Evolutionary conservation across 1,140 invertebrate genomes (phyloP).

Genomic region (Homalodisca vitripennis): DNA sequence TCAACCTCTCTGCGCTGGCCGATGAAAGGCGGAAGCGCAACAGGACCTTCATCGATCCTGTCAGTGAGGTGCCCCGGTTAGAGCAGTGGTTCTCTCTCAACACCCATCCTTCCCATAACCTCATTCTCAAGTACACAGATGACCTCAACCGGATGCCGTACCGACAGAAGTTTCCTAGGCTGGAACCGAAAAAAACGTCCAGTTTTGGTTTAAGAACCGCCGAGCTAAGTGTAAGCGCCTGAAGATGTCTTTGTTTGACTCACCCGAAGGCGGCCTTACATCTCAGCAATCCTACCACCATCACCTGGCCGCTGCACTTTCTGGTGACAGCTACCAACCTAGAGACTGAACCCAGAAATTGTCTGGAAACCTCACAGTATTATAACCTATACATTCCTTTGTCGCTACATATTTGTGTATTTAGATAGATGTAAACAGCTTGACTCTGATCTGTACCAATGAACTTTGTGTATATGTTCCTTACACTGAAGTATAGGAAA

Average conservation of each 20-base stretch:
- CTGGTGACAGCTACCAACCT: slow-evolving; percentile 31
- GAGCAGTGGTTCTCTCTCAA: slow-evolving; percentile 98
- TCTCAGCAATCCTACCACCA: slow-evolving; percentile 39
- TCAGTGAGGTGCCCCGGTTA: slow-evolving; percentile 93
- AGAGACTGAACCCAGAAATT: background rate
- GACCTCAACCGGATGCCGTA: slow-evolving; percentile 94
- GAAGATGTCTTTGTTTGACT: slow-evolving; percentile 78
- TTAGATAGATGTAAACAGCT: too few species aligned
- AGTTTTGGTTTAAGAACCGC: slow-evolving; percentile 97
- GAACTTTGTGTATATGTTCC: too few species aligned
- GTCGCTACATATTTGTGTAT: too few species aligned
- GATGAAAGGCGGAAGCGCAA: slow-evolving; percentile 91
- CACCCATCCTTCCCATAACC: slow-evolving; percentile 94
- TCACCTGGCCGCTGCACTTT: slow-evolving; percentile 35
- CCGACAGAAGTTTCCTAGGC: slow-evolving; percentile 91
- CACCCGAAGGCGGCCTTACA: slow-evolving; percentile 30
- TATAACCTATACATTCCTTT: background rate
- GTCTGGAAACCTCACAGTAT: background rate
- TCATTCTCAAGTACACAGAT: slow-evolving; percentile 96
- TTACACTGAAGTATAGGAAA: too few species aligned
- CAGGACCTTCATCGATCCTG: slow-evolving; percentile 98
- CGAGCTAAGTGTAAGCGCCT: slow-evolving; percentile 93
- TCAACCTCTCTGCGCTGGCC: slow-evolving; percentile 47
- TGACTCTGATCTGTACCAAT: too few species aligned
- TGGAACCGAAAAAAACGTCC: slow-evolving; percentile 98